Conservation (phyloP, 2,888 invertebrate genomes). For the Agrochola macilenta region DNA sequence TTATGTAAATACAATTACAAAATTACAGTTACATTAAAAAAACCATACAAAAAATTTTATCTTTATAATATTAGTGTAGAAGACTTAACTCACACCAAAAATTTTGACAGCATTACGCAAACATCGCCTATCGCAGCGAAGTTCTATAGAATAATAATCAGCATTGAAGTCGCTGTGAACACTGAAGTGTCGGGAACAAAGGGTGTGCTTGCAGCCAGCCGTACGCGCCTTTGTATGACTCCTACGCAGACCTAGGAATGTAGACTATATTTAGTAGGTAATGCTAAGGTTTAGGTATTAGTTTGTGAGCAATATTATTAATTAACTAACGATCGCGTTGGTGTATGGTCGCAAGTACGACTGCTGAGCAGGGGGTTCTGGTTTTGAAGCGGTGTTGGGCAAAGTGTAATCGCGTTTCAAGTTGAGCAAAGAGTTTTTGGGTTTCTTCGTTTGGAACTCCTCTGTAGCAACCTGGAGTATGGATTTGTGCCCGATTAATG, state of each 20-base stretch:
- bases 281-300: neutral
- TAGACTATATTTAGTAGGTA: neutral
- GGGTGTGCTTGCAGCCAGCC: constrained; percentile 41
- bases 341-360: no score
- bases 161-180: constrained; percentile 38
- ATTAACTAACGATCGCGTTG: no score
- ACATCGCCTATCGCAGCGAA: neutral
- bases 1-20: no score
- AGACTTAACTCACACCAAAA: neutral
- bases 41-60: no score
- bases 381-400: no score
- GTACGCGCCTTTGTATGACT: constrained; percentile 25
- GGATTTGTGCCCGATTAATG: neutral
- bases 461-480: neutral
- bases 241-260: constrained; percentile 5
- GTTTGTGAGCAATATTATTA: no score
- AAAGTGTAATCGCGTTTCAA: no score
- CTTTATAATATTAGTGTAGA: no score
- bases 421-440: neutral
- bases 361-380: no score
- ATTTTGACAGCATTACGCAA: constrained; percentile 13
- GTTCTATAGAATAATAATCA: constrained; percentile 52
- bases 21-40: no score
- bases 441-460: neutral
- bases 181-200: constrained; percentile 50